Evolutionary conservation across 2,113 vertebrate genomes (phyloP).

Genomic region (Helogale parvula): DNA sequence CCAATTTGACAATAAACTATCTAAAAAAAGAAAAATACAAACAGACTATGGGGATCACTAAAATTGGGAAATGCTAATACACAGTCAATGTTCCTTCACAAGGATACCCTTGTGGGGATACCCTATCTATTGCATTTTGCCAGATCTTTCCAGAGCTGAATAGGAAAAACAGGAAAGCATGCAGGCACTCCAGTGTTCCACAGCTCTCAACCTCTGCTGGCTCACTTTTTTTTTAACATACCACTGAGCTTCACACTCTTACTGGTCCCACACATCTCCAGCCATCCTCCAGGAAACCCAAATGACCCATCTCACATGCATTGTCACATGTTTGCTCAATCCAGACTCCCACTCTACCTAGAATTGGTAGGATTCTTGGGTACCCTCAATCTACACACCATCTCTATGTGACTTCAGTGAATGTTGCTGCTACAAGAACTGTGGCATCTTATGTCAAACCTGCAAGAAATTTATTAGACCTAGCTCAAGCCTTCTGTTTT

Average conservation of each 20-base stretch:
- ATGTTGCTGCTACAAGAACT: neutral
- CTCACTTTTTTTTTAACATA: neutral
- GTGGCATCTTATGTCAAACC: neutral
- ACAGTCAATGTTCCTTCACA: neutral
- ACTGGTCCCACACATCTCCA: neutral
- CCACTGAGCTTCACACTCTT: neutral
- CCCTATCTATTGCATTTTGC: neutral
- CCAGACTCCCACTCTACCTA: neutral
- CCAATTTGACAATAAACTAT: no score
- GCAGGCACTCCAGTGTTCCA: neutral
- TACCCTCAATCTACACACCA: neutral
- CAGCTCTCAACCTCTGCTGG: neutral
- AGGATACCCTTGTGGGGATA: neutral
- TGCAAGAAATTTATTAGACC: neutral
- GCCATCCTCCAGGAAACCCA: neutral
- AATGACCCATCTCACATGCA: neutral
- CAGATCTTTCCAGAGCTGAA: neutral
- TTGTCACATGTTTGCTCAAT: neutral
- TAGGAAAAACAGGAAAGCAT: neutral
- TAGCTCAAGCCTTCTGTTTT: neutral
- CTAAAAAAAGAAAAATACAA: neutral
- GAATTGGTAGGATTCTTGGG: neutral
- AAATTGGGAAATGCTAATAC: conserved; percentile 13
- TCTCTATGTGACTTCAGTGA: neutral
- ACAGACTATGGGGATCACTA: neutral